Evolutionary conservation across 2,797 vertebrate genomes (phyloP), one percentile per base, ranked within the genome.

Genomic region (Salarias fasciatus): DNA sequence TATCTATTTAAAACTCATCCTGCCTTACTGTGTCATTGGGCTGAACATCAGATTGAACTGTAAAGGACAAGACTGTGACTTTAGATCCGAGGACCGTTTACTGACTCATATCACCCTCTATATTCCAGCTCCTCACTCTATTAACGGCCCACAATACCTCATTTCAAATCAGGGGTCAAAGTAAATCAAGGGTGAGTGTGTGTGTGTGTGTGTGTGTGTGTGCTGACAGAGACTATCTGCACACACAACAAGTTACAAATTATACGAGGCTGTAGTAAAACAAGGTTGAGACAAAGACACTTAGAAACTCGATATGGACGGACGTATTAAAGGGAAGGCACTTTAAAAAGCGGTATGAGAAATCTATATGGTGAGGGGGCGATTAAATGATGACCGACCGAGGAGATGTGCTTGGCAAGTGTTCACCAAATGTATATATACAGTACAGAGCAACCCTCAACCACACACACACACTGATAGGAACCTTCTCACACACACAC

Each of bases 271-370:
- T 37, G 33, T 42, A 40, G 68, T 60, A 43, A 79, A 60, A 76
- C 69, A 83, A 88, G 84, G 79, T 75, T 67, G 65, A 66, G 41
- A 77, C 77, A 86, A 88, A 86, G 79, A 79, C 84, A 85, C 64
- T 82, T 77, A 72, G 38, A 57, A 53, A 66, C 63, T 79, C 73
- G 61, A 75, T 77, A 63, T 68, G 48, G 75, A 56, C 62, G 52
- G 47, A 69, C 37, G 61, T 35, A 64, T 80, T 79, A 42, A 61
- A 53, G 54, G 46, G 31, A 60, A 59, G 66, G 50, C n/a, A 6
- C 64, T 76, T 75, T 41, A 49, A 55, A 42, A 56, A 58, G 61
- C 24, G 13, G 56, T 48, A 72, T 55, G 35, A 80, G 72, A 76
- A 84, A 83, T 85, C 83, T 30, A 82, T 83, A 80, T 36, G 70